Evolutionary conservation across 2,797 vertebrate genomes (phyloP).

Genomic region (Microhierax caerulescens): DNA sequence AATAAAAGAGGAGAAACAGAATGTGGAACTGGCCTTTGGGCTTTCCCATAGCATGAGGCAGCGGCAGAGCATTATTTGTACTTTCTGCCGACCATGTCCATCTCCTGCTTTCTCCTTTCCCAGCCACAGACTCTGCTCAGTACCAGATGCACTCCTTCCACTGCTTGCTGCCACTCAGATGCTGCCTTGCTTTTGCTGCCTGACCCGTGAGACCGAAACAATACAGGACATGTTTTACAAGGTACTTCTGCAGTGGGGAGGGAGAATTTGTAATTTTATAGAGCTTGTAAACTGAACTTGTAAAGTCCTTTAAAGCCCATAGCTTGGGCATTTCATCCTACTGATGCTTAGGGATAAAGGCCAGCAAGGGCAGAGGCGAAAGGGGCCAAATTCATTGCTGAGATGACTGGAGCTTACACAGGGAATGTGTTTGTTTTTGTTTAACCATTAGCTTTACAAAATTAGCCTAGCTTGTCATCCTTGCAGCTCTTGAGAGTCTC

Average conservation of each 20-base stretch:
- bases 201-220: slow-evolving; percentile 20
- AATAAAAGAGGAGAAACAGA: background rate
- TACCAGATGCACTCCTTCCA: background rate
- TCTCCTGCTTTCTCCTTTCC: background rate
- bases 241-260: slow-evolving; percentile 14
- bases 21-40: background rate
- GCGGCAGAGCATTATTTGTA: background rate
- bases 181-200: slow-evolving; percentile 27
- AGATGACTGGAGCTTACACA: background rate
- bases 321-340: slow-evolving; percentile 48
- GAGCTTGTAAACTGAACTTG: slow-evolving; percentile 64
- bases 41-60: background rate
- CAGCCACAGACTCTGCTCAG: rapidly evolving
- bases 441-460: background rate
- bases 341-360: slow-evolving; percentile 30
- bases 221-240: slow-evolving; percentile 53
- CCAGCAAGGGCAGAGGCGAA: background rate
- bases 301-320: slow-evolving; percentile 57
- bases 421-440: background rate
- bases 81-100: background rate
- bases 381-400: background rate
- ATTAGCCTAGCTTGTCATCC: background rate
- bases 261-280: slow-evolving; percentile 60
- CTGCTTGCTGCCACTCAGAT: background rate
- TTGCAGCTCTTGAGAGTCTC: background rate